These are phyloP conservation scores for Aspidiotus rigidus DNA, from an alignment of 2,888 invertebrate genomes.

Conservation along the genomic window DNA sequence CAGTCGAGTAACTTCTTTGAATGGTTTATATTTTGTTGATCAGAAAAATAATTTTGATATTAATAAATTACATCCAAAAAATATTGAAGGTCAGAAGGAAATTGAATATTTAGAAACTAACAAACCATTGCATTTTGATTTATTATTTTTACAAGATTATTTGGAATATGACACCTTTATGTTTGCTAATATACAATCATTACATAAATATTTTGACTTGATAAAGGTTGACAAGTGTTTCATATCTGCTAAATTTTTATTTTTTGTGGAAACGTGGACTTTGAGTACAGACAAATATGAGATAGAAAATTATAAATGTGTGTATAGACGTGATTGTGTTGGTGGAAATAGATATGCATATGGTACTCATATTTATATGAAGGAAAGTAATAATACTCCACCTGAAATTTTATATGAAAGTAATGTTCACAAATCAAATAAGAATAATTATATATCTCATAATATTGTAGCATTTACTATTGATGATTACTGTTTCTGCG, in stretches of 20 bases:
- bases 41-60: background rate
- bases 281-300: background rate
- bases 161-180: background rate
- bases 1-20: background rate
- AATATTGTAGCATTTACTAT: background rate
- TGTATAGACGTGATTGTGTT: background rate
- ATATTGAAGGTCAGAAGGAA: no score
- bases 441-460: background rate
- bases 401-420: background rate
- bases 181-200: background rate
- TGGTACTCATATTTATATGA: background rate
- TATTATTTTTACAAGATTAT: background rate
- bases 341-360: background rate
- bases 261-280: background rate
- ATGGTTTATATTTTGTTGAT: background rate
- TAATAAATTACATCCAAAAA: no score
- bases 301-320: background rate
- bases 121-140: no score
- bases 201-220: background rate
- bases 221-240: background rate
- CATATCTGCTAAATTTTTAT: background rate
- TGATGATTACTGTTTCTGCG: background rate
- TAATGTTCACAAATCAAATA: background rate
- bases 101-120: no score
- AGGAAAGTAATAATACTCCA: background rate